phyloP scores from a whole-genome alignment of 2,797 vertebrate species.

The Halcyon leucocephala region DNA sequence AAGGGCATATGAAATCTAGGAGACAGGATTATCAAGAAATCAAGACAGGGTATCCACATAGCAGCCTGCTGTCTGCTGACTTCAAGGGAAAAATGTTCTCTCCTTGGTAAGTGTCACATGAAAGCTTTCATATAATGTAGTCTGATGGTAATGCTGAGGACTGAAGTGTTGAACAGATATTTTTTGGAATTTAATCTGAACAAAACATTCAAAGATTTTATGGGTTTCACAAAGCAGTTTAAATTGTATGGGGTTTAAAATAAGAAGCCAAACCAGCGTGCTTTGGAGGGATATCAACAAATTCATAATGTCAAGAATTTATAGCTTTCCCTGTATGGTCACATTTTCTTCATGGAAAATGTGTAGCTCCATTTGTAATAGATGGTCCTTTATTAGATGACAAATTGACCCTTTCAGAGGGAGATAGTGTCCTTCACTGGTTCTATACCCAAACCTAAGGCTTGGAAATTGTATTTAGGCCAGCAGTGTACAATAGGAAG shows the following conservation, averaged over 20 bases:
- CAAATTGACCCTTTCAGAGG: neutral
- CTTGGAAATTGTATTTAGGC: neutral
- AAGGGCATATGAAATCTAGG: neutral
- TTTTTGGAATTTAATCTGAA: neutral
- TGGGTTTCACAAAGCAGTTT: neutral
- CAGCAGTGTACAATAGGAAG: neutral
- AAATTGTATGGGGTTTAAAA: neutral
- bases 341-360: neutral
- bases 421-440: neutral
- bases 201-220: neutral
- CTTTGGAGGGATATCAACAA: neutral
- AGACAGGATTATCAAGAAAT: too few species aligned
- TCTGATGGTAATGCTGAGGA: neutral
- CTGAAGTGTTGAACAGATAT: neutral
- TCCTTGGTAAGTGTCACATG: neutral
- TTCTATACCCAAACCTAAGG: neutral
- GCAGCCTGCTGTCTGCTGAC: neutral
- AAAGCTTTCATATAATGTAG: neutral
- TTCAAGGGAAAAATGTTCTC: neutral
- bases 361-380: neutral
- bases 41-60: neutral
- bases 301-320: neutral
- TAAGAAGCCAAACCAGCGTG: neutral
- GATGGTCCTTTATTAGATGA: neutral
- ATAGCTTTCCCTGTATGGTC: neutral